Evolutionary conservation across 2,888 invertebrate species (phyloP).

Genomic region (Tenthredo notha): DNA sequence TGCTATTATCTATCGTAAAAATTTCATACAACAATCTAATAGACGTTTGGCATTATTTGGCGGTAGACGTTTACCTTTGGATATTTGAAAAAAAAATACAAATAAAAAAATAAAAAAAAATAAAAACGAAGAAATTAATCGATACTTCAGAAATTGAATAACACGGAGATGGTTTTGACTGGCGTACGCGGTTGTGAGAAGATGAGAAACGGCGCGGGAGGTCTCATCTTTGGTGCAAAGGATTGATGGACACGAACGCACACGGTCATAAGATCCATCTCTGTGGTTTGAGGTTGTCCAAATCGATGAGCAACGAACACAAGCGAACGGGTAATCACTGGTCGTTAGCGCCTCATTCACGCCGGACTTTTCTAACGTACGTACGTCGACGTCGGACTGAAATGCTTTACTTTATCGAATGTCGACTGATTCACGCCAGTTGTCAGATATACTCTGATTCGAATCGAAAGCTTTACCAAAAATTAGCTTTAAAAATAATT

Average conservation of each 20-base stretch:
- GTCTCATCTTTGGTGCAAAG: slow-evolving; percentile 66
- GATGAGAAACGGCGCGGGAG: slow-evolving; percentile 77
- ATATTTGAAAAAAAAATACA: neutral
- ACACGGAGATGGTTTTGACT: slow-evolving; percentile 46
- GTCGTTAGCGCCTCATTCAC: slow-evolving; percentile 75
- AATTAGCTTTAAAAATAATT: neutral
- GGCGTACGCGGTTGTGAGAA: slow-evolving; percentile 64
- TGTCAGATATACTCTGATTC: neutral
- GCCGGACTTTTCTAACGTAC: slow-evolving; percentile 62
- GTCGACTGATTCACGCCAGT: slow-evolving; percentile 16
- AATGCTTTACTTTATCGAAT: slow-evolving; percentile 59
- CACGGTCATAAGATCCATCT: slow-evolving; percentile 63
- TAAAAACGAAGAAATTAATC: slow-evolving; percentile 41
- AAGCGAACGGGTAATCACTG: slow-evolving; percentile 66
- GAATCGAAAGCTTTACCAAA: neutral
- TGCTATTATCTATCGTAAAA: neutral
- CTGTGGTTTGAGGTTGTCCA: slow-evolving; percentile 25
- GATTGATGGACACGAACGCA: slow-evolving; percentile 75
- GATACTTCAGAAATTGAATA: slow-evolving; percentile 49
- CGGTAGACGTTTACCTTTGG: slow-evolving; percentile 5
- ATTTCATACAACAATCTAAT: neutral
- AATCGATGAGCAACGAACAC: slow-evolving; percentile 53
- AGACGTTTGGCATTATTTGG: slow-evolving; percentile 24
- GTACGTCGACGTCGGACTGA: slow-evolving; percentile 41
- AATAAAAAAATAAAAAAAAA: neutral